Base-by-base conservation (phyloP, 2,888 invertebrate genomes). In the Parochlus steinenii region DNA sequence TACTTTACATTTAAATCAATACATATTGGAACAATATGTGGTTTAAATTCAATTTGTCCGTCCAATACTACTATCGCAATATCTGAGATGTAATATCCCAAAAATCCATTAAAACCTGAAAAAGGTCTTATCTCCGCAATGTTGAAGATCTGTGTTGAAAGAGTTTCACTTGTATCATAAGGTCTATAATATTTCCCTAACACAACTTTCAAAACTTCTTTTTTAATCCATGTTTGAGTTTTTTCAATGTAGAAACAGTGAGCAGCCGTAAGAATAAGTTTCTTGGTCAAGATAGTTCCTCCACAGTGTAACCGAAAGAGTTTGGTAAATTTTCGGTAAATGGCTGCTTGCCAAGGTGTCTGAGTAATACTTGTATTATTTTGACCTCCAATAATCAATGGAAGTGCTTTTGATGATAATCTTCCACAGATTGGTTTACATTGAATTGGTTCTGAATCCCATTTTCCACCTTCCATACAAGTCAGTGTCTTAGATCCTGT, bases 11-110 rank as follows among this genome's bases (percentile, higher is more conserved):
- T 17, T 14, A 28, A 28, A 16, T 28, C 17, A 7, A 28, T n/a
- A 28, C 28, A 28, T 1, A 28, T 17, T 5, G 28, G 28, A 3
- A n/a, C 28, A 16, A 28, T 28, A 28, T 28, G 28, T 14, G 28
- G 12, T 16, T 28, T 10, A 28, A 16, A 28, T n/a, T 16, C 15
- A 2, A 28, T 12, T 6, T 12, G 5, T 7, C 15, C 15, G 17
- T 28, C 15, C n/a, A 28, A 17, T 5, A 17, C n/a, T 4, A 28
- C 8, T n/a, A 28, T 8, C 6, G 28, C 15, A 28, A 28, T 28
- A 14, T 28, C 28, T 10, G 28, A 15, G 17, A 16, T 17, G 17
- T 28, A 28, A 28, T 28, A 16, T 15, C 28, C 28, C 3, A 7
- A 14, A 15, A 14, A 28, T 7, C 28, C 28, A 16, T 14, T 16